Evolutionary conservation across 2,888 invertebrate species (phyloP), one percentile per base, ranked within the genome.

Genomic region (Acholoe squamosa): DNA sequence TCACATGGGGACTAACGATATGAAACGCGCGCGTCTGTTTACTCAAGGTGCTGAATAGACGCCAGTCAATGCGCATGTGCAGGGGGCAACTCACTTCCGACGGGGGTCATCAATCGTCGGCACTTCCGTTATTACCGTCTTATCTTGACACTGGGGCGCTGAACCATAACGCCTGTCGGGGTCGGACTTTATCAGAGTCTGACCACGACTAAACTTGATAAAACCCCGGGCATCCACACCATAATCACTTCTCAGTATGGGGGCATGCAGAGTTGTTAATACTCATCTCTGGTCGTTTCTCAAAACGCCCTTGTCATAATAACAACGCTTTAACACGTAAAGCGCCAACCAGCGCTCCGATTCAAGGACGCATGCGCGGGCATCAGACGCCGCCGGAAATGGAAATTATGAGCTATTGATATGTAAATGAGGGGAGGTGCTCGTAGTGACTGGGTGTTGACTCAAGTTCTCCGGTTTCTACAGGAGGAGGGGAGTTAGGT

Each of bases 391-490:
- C 33, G 25, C 28, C 52, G 86, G 86, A 86, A 86, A 86, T 86
- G 86, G 86, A 86, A 86, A 86, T 86, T 52, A 86, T 86, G 54
- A 54, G 86, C 54, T 31, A 86, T 86, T 86, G 86, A 86, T 86
- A 86, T 86, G 86, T 54, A 86, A 54, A 86, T 86, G 86, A 86
- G 52, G 54, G 54, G 16, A 28, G 86, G 22, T 19, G 84, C 16
- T 31, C 25, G 84, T 10, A 43, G 84, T 1, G 54, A 28, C 56
- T 25, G 10, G 86, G 86, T 86, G 86, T 86, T 86, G 86, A 86
- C 86, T 86, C 33, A 5, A 28, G 28, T 54, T 52, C 86, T 86
- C 86, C 25, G 86, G 31, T 86, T 86, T 86, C 86, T 43, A 43
- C 43, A 43, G 43, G 25, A 54, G 84, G n/a, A 0, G 86, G 86